These are phyloP conservation scores for Galaxea fascicularis DNA, from an alignment of 92 coral and sea anemone species.

Conservation along the genomic window DNA sequence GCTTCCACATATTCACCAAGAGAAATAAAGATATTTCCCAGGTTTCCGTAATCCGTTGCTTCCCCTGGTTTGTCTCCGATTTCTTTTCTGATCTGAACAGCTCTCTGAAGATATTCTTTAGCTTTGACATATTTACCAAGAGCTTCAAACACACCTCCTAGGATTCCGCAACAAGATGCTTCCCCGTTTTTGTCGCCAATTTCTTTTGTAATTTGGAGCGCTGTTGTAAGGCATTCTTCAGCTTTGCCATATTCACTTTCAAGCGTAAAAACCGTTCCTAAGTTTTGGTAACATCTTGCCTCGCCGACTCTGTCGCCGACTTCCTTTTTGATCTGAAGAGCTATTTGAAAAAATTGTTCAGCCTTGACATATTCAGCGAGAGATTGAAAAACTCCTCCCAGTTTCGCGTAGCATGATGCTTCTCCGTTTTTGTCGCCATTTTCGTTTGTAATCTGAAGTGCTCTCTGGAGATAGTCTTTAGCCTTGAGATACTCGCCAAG, in stretches of 20 bases:
- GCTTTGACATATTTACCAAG: not conserved
- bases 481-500: not conserved
- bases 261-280: not conserved
- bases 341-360: not conserved
- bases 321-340: not conserved
- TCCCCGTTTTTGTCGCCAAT: not conserved
- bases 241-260: not conserved
- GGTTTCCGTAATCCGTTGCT: not conserved
- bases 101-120: not conserved
- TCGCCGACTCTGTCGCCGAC: not conserved
- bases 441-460: not conserved
- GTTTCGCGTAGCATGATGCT: not conserved
- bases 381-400: not conserved
- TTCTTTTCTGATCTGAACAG: not conserved
- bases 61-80: not conserved
- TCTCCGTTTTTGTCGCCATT: not conserved
- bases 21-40: not conserved
- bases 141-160: not conserved
- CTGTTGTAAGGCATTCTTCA: not conserved
- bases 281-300: not conserved
- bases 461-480: not conserved
- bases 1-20: not conserved
- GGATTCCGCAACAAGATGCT: not conserved
- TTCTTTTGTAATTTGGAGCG: not conserved
- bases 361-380: not conserved